These are phyloP conservation scores for Teinopalpus imperialis DNA, from an alignment of 2,888 invertebrate genomes.

Conservation along the genomic window DNA sequence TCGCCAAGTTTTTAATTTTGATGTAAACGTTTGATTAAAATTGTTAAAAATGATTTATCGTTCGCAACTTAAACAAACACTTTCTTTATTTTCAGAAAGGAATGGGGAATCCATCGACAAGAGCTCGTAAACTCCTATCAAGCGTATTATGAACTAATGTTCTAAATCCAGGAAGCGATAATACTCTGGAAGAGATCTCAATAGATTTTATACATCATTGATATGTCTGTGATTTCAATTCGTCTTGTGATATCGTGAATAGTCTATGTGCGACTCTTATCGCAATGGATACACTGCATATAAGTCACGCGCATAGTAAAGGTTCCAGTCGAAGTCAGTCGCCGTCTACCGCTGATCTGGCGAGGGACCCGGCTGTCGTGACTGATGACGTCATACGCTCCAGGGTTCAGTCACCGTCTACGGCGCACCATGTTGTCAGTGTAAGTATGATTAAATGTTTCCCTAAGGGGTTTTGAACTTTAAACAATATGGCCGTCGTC, in stretches of 20 bases:
- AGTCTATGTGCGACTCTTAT: constrained; percentile 27
- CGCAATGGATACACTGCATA: constrained; percentile 71
- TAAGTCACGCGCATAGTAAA: constrained; percentile 77
- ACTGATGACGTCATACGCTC: constrained; percentile 71
- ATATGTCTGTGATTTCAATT: constrained; percentile 14
- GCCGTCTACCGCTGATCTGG: constrained; percentile 75
- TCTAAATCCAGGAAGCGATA: not conserved
- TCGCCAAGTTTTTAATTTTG: no score
- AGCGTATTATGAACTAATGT: constrained; percentile 30
- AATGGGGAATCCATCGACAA: constrained; percentile 41
- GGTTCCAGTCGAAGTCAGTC: constrained; percentile 84
- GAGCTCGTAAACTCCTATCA: constrained; percentile 27
- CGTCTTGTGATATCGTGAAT: constrained; percentile 5
- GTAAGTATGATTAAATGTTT: no score
- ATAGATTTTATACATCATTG: constrained; percentile 10
- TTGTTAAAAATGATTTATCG: no score
- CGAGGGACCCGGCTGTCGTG: constrained; percentile 64
- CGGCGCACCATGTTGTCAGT: no score
- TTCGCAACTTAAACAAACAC: no score
- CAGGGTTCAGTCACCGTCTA: constrained; percentile 71
- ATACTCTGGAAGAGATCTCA: not conserved
- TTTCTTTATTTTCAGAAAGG: constrained; percentile 41
- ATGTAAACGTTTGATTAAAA: no score
- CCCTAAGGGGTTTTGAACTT: no score
- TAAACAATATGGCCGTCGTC: no score